Evolutionary conservation across 92 coral and sea anemone genomes (phyloP).

Genomic region (Actinernus sp.): DNA sequence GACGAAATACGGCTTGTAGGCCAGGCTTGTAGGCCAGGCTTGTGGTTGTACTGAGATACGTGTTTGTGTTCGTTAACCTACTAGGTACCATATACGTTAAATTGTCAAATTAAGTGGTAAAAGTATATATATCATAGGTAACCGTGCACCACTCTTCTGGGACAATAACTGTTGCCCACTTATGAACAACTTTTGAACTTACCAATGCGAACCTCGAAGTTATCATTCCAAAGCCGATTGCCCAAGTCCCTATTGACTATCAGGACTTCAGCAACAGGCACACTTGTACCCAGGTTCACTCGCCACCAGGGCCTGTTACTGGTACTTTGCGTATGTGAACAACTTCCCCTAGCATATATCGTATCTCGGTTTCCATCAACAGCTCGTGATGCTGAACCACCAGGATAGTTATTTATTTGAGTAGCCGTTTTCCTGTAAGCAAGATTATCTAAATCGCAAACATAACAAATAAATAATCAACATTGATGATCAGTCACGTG

Average conservation of each 20-base stretch:
- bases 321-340: background rate
- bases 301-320: constrained; percentile 6
- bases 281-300: constrained; percentile 5
- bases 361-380: constrained; percentile 15
- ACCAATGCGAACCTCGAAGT: constrained; percentile 13
- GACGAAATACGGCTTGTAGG: too few species aligned
- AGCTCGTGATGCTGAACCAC: constrained; percentile 13
- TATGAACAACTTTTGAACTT: too few species aligned
- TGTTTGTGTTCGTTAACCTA: too few species aligned
- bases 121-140: too few species aligned
- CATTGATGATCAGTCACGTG: too few species aligned
- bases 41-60: too few species aligned
- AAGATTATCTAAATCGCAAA: constrained; percentile 5
- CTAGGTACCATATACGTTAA: too few species aligned
- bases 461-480: too few species aligned
- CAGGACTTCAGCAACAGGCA: constrained; percentile 1
- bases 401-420: background rate
- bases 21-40: too few species aligned
- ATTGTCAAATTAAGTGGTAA: too few species aligned
- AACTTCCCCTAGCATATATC: background rate
- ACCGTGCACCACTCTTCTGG: too few species aligned
- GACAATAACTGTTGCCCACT: too few species aligned
- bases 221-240: background rate
- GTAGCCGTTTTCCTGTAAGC: constrained; percentile 8
- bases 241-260: background rate